phyloP scores from a whole-genome alignment of 1,140 invertebrate species.

The Neodiprion fabricii region DNA sequence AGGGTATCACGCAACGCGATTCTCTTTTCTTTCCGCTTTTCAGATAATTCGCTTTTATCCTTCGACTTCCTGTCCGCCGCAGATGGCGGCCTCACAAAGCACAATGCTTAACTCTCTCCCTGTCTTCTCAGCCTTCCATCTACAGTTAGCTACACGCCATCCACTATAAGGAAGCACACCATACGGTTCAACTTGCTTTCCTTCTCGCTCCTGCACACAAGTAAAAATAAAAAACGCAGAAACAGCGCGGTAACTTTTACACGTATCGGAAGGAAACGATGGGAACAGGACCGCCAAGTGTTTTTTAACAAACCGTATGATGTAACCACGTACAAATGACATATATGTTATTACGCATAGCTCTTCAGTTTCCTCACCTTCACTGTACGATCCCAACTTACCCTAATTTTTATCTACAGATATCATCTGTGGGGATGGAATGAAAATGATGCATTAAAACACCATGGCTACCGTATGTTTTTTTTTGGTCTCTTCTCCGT shows the following conservation, averaged over 20 bases:
- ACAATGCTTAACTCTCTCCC: slow-evolving; percentile 1
- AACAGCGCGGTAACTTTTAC: background rate
- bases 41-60: slow-evolving; percentile 31
- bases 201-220: background rate
- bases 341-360: background rate
- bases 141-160: no score
- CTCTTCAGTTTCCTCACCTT: background rate
- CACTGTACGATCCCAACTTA: no score
- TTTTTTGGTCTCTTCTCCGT: no score
- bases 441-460: no score
- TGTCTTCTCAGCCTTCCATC: no score
- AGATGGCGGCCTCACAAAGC: slow-evolving; percentile 18
- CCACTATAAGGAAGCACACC: no score
- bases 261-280: background rate
- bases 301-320: background rate
- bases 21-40: slow-evolving; percentile 21
- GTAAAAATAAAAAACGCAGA: background rate
- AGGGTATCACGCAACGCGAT: slow-evolving; percentile 23
- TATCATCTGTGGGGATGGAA: no score
- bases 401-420: no score
- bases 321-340: background rate
- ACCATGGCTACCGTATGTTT: no score
- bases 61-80: slow-evolving; percentile 25
- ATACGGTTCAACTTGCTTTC: no score
- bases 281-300: background rate